phyloP scores from a whole-genome alignment of 1,140 invertebrate genomes.

The Dreissena rostriformis region DNA sequence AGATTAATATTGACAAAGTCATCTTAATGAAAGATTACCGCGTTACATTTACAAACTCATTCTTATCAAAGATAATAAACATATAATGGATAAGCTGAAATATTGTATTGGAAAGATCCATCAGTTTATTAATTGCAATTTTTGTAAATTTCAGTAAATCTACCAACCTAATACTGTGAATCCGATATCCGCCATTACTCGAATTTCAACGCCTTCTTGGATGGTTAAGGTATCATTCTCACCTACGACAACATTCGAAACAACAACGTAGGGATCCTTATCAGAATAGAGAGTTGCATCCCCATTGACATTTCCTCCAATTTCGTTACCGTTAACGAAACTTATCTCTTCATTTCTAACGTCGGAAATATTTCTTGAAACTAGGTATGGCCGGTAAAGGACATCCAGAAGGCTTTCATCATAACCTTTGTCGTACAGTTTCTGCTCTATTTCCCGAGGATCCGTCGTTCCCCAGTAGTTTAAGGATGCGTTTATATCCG shows the following conservation, averaged over 20 bases:
- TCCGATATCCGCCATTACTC: slow-evolving; percentile 12
- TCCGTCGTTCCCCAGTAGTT: slow-evolving; percentile 40
- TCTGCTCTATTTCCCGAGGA: background rate
- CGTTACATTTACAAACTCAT: no score
- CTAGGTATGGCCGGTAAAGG: slow-evolving; percentile 13
- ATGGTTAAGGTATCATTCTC: background rate
- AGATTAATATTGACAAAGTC: no score
- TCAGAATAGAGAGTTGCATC: background rate
- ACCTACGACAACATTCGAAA: slow-evolving; percentile 15
- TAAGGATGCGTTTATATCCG: slow-evolving; percentile 21
- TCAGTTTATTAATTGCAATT: background rate
- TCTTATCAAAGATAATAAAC: no score
- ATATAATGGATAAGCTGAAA: no score
- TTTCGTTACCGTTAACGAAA: slow-evolving; percentile 8
- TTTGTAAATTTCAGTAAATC: no score
- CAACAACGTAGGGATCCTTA: background rate
- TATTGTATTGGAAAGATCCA: no score
- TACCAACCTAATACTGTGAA: slow-evolving; percentile 4
- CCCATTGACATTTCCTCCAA: slow-evolving; percentile 12
- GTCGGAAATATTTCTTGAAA: slow-evolving; percentile 19
- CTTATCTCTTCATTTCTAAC: background rate
- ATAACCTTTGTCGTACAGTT: slow-evolving; percentile 11
- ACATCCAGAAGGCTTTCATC: slow-evolving; percentile 10
- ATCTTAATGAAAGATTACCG: no score
- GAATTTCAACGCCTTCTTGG: background rate